These are phyloP conservation scores for Ophion costatus DNA, from an alignment of 2,888 invertebrate genomes.

Conservation along the genomic window DNA sequence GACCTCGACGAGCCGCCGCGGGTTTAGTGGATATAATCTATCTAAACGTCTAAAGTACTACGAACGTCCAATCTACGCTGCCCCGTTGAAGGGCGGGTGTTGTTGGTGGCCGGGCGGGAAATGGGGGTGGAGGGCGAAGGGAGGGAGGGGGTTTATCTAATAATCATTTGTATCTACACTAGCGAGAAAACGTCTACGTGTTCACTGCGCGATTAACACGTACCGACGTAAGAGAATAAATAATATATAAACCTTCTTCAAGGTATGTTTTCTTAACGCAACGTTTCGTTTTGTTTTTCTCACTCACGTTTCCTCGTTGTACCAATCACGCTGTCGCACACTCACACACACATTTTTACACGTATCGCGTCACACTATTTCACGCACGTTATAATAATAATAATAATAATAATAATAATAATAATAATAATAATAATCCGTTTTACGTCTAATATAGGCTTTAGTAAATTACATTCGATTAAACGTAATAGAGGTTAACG, in stretches of 20 bases:
- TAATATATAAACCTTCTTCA: slow-evolving; percentile 79
- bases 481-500: slow-evolving; percentile 83
- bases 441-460: slow-evolving; percentile 76
- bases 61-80: slow-evolving; percentile 75
- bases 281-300: slow-evolving; percentile 53
- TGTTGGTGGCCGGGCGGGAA: slow-evolving; percentile 25
- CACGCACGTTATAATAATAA: slow-evolving; percentile 63
- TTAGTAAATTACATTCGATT: slow-evolving; percentile 82
- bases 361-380: slow-evolving; percentile 64
- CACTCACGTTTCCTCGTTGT: slow-evolving; percentile 56
- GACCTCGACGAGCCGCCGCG: slow-evolving; percentile 79
- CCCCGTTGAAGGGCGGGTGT: slow-evolving; percentile 39
- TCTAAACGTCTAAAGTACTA: slow-evolving; percentile 80
- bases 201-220: slow-evolving; percentile 74
- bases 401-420: slow-evolving; percentile 63
- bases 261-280: slow-evolving; percentile 65
- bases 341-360: slow-evolving; percentile 59
- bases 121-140: too few relatives aligned
- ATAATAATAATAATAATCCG: slow-evolving; percentile 69
- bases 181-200: slow-evolving; percentile 74
- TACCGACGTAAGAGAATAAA: slow-evolving; percentile 82
- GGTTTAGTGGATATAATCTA: slow-evolving; percentile 77
- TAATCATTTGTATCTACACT: slow-evolving; percentile 73
- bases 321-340: slow-evolving; percentile 61
- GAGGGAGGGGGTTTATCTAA: slow-evolving; percentile 18